Evolutionary conservation across 2,888 invertebrate species (phyloP).

Genomic region (Rhorus exstirpatorius): DNA sequence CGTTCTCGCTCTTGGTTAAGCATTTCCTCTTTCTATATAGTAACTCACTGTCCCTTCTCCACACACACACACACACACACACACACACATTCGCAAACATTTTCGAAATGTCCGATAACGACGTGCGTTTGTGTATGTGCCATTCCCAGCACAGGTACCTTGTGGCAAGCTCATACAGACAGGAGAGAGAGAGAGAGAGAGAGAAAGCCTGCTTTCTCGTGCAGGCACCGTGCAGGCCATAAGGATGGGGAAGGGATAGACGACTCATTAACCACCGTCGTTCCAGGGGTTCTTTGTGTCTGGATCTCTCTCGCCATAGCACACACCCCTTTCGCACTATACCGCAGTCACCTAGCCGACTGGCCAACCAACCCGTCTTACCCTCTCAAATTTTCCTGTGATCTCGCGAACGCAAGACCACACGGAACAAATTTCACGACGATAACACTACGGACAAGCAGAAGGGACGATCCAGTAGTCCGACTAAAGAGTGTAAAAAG

Average conservation of each 20-base stretch:
- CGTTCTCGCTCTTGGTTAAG: constrained; percentile 25
- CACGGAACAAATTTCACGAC: constrained; percentile 53
- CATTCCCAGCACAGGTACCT: constrained; percentile 48
- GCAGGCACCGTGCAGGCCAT: constrained; percentile 53
- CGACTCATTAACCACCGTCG: constrained; percentile 80
- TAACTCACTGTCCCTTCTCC: constrained; percentile 42
- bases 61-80: constrained; percentile 26
- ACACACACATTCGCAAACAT: constrained; percentile 33
- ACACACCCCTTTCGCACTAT: constrained; percentile 62
- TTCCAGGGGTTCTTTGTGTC: constrained; percentile 76
- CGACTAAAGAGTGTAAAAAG: background rate
- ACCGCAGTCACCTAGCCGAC: constrained; percentile 55
- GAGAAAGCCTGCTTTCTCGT: constrained; percentile 23
- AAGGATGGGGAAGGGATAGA: constrained; percentile 73
- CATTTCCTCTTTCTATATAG: constrained; percentile 51
- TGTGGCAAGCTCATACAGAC: constrained; percentile 35
- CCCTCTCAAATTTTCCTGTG: constrained; percentile 51
- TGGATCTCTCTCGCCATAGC: constrained; percentile 39
- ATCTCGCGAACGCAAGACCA: constrained; percentile 32
- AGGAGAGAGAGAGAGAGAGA: constrained; percentile 43
- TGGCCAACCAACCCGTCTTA: constrained; percentile 45
- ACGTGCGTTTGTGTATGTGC: constrained; percentile 46
- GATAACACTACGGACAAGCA: constrained; percentile 17
- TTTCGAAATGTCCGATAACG: constrained; percentile 53
- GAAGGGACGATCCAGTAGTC: background rate